Conservation (phyloP, 2,888 invertebrate genomes). For the Drosophila bunnanda region DNA sequence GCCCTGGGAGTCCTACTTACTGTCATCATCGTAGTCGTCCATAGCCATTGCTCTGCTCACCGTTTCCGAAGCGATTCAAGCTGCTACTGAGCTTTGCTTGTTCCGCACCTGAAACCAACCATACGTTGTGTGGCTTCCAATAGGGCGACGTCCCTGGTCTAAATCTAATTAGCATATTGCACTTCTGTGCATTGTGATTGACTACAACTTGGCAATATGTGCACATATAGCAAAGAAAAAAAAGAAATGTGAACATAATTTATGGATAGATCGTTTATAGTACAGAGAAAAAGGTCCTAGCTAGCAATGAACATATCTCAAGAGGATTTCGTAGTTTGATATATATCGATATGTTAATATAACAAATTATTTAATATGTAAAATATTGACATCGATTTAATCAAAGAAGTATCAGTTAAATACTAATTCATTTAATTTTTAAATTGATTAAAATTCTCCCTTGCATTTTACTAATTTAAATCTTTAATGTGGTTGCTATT, state of each 20-base stretch:
- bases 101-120: slow-evolving; percentile 24
- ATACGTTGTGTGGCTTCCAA: slow-evolving; percentile 70
- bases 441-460: too few relatives aligned
- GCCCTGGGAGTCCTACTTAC: slow-evolving; percentile 51
- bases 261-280: background rate
- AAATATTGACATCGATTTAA: too few relatives aligned
- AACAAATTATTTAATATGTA: too few relatives aligned
- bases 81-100: slow-evolving; percentile 56
- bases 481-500: too few relatives aligned
- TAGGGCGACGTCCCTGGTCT: slow-evolving; percentile 52
- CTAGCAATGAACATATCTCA: background rate
- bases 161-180: slow-evolving; percentile 82
- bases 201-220: background rate
- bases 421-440: too few relatives aligned
- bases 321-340: background rate
- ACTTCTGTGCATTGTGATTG: slow-evolving; percentile 42
- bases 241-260: background rate
- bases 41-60: slow-evolving; percentile 62
- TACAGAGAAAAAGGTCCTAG: background rate
- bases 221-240: too few relatives aligned
- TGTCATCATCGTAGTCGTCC: slow-evolving; percentile 83
- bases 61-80: slow-evolving; percentile 43
- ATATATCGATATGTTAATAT: too few relatives aligned
- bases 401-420: too few relatives aligned
- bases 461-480: too few relatives aligned